phyloP scores from a whole-genome alignment of 2,113 vertebrate genomes.

The Fulmarus glacialis region DNA sequence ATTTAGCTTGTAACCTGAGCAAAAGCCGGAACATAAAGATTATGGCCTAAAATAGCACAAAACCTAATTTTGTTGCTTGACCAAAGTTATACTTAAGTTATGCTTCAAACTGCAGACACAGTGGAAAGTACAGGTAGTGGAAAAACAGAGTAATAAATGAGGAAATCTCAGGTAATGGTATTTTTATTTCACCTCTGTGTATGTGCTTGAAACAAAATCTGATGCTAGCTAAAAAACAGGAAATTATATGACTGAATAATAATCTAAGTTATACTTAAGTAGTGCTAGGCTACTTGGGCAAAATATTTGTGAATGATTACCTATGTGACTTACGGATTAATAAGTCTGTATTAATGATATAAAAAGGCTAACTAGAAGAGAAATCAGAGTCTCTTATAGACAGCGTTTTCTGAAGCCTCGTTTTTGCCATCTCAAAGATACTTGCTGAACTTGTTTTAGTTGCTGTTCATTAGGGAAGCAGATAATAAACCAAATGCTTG shows the following conservation, averaged over 20 bases:
- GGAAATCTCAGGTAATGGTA: not conserved
- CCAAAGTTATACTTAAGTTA: not conserved
- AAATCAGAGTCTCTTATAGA: not conserved
- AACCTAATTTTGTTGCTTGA: not conserved
- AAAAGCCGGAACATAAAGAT: not conserved
- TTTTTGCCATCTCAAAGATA: not conserved
- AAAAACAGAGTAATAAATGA: not conserved
- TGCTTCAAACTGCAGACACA: not conserved
- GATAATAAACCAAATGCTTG: not conserved
- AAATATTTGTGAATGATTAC: not conserved
- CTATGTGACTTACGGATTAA: not conserved
- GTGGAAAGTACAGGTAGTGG: conserved; percentile 32
- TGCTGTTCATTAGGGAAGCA: not conserved
- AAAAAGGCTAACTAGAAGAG: not conserved
- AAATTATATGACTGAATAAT: not conserved
- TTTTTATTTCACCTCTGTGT: not conserved
- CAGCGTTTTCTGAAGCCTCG: not conserved
- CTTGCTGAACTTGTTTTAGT: not conserved
- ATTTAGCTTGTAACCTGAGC: not conserved
- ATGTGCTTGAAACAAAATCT: not conserved
- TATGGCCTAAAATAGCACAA: conserved; percentile 5
- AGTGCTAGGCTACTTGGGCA: not conserved
- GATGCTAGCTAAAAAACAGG: not conserved
- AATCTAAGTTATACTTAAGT: not conserved
- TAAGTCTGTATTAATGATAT: not conserved